Base-by-base conservation (phyloP, 2,113 vertebrate species). In the Cyprinus carpio region DNA sequence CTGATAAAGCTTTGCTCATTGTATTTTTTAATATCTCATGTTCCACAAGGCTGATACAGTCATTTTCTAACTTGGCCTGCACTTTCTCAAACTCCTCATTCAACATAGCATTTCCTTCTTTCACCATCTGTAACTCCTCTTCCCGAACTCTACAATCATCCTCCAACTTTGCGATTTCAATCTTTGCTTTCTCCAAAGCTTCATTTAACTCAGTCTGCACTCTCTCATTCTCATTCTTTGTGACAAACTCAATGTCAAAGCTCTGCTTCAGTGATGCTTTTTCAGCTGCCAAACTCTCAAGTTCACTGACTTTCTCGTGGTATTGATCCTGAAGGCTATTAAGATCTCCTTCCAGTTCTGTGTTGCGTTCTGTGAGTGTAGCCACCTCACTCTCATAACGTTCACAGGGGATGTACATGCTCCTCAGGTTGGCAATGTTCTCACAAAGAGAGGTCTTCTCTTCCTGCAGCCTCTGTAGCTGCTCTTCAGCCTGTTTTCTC, bases 81-180 rank as follows among this genome's bases (percentile, higher is more conserved):
- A 96, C 82, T 29, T 91, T 92, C 4, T 94, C 90, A 89, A 97
- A 89, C 88, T 95, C 89, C 12, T 86, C 92, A 60, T 94, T 95
- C 85, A 98, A 91, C 87, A 89, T 89, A 7, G 91, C 92, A 0
- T 95, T 97, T 92, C 94, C 95, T 27, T 96, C 95, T 58, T 90
- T 96, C n/a, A 94, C 90, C 85, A 92, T 95, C 87, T 89, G 69
- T 78, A 95, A 82, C 82, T 96, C 95, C 8, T 92, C 92, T 51
- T 90, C 94, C 82, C 90, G 83, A 76, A 92, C 94, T 43, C 93
- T 95, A 20, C 86, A 86, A 87, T 93, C 93, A 6, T 86, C 93
- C 88, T 94, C 95, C 87, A 94, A 87, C 7, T 95, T 94, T 8
- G 91, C 85, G 43, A 96, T 89, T 85, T 98, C 95, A 6, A 89